Evolutionary conservation across 2,113 vertebrate genomes (phyloP).

Genomic region (Pycnonotus jocosus): DNA sequence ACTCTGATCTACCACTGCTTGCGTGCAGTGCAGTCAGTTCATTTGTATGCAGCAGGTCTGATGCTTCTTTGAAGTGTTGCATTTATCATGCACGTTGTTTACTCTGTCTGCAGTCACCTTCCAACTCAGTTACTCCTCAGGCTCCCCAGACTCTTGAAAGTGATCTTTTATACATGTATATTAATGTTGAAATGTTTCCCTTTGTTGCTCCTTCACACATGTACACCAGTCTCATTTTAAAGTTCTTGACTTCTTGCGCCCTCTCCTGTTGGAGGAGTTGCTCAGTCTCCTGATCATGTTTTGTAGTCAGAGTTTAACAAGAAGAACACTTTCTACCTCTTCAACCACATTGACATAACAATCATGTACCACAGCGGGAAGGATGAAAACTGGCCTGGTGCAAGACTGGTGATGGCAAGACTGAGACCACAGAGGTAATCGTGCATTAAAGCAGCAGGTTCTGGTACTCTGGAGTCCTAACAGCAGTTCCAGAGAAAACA

Average conservation of each 20-base stretch:
- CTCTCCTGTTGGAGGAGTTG: slow-evolving; percentile 29
- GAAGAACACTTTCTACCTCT: slow-evolving; percentile 86
- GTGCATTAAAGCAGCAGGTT: background rate
- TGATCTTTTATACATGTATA: background rate
- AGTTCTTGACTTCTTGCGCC: background rate
- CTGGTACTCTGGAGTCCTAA: background rate
- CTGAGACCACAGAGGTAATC: slow-evolving; percentile 85
- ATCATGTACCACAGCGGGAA: slow-evolving; percentile 83
- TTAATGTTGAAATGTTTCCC: background rate
- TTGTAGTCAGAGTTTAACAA: slow-evolving; percentile 84
- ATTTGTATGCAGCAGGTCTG: background rate
- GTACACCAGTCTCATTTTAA: background rate
- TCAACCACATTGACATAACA: slow-evolving; percentile 89
- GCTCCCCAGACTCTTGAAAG: background rate
- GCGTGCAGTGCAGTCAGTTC: background rate
- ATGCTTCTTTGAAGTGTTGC: background rate
- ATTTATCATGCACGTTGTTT: background rate
- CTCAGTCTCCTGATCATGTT: slow-evolving; percentile 17
- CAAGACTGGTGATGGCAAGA: slow-evolving; percentile 80
- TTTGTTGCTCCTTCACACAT: background rate
- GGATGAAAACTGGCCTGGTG: slow-evolving; percentile 71
- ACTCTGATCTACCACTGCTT: background rate
- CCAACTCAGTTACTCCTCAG: background rate
- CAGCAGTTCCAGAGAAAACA: background rate
- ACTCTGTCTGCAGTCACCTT: background rate